Evolutionary conservation across 2,797 vertebrate species (phyloP).

Genomic region (Onychomys arenicola): DNA sequence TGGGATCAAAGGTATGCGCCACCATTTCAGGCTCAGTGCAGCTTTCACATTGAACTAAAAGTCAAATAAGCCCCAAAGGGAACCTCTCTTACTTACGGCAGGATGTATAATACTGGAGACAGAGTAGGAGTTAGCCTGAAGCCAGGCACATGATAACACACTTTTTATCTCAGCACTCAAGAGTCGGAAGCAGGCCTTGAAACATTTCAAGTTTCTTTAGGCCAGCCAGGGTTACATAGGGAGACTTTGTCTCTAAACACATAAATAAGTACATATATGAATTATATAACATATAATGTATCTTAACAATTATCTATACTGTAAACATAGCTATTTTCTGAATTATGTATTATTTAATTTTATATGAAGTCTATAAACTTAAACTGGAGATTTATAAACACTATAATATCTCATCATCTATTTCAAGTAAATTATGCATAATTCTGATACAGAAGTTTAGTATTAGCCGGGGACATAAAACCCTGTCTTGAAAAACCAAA

Average conservation of each 20-base stretch:
- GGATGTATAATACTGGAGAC: neutral
- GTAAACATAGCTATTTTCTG: neutral
- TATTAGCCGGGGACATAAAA: too few species aligned
- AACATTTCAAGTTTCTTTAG: neutral
- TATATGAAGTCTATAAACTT: neutral
- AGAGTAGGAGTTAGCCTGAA: neutral
- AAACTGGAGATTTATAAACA: neutral
- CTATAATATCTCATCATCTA: neutral
- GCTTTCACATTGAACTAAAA: neutral
- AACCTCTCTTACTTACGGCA: neutral
- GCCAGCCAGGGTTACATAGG: neutral
- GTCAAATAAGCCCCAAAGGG: neutral
- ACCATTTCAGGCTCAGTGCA: neutral
- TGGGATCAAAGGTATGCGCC: neutral
- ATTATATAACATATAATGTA: neutral
- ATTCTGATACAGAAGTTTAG: neutral
- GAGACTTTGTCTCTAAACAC: neutral
- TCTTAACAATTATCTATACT: neutral
- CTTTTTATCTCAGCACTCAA: neutral
- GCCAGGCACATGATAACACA: neutral
- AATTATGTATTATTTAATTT: neutral
- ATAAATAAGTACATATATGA: neutral
- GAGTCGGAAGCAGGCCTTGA: neutral
- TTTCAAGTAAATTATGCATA: neutral
- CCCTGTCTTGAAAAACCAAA: too few species aligned